A percentile compares a stretch with the other conserved stretches of the same genome.
Evolutionary conservation across 2,888 invertebrate genomes (phyloP).

Genomic region (Schizaphis graminum): DNA sequence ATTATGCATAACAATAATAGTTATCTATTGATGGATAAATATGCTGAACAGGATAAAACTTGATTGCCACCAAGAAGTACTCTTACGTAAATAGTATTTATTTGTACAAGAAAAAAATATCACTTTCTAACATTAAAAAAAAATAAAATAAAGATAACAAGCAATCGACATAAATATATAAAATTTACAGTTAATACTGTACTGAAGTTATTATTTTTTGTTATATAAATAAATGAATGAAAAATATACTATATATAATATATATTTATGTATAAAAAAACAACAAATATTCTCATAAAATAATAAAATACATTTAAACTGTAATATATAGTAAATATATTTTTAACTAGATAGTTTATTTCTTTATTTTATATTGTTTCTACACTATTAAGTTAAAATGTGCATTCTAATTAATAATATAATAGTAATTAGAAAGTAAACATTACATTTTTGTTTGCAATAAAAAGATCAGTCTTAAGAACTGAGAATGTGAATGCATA

Average conservation of each 20-base stretch:
- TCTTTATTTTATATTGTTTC: background rate
- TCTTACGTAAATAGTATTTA: slow-evolving; percentile 1
- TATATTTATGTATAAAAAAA: background rate
- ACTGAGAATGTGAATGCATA: slow-evolving; percentile 38
- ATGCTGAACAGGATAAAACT: background rate
- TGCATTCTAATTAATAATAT: background rate
- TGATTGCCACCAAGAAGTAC: background rate
- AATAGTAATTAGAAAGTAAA: background rate
- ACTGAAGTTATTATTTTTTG: background rate
- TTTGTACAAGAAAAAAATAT: slow-evolving; percentile 9
- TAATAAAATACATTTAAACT: slow-evolving; percentile 13
- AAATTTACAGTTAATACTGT: background rate
- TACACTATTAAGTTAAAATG: slow-evolving; percentile 4
- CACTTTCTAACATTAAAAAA: background rate
- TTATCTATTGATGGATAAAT: background rate
- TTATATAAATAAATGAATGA: background rate
- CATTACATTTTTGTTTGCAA: slow-evolving; percentile 19
- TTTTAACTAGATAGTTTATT: slow-evolving; percentile 1
- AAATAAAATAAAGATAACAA: background rate
- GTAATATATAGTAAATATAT: background rate
- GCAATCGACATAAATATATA: background rate
- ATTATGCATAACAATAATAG: background rate
- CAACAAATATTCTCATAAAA: background rate
- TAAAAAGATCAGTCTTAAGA: slow-evolving; percentile 56
- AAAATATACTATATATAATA: background rate